phyloP scores from a whole-genome alignment of 1,140 invertebrate species.

The Drepana arcuata region DNA sequence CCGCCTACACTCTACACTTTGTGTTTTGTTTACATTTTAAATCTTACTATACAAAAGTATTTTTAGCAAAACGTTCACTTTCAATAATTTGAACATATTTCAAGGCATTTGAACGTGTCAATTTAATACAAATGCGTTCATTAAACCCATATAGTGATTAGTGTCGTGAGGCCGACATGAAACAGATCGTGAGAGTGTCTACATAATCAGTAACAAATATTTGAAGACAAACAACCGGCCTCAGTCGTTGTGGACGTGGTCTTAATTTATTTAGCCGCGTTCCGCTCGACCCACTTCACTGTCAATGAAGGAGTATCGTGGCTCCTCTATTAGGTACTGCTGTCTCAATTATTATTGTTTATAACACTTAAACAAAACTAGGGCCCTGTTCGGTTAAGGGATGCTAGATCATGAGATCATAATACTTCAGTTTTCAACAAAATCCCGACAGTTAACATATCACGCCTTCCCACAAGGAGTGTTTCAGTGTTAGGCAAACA shows the following conservation, averaged over 20 bases:
- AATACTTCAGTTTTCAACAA: too few species aligned
- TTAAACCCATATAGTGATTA: background rate
- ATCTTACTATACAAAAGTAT: slow-evolving; percentile 22
- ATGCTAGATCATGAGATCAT: too few species aligned
- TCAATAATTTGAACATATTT: background rate
- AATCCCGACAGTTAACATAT: too few species aligned
- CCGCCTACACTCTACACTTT: slow-evolving; percentile 30
- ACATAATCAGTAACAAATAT: slow-evolving; percentile 6
- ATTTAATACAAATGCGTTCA: background rate
- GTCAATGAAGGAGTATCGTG: slow-evolving; percentile 53
- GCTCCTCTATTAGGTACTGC: too few species aligned
- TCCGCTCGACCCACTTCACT: slow-evolving; percentile 51
- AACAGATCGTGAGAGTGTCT: slow-evolving; percentile 1
- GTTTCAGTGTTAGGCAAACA: too few species aligned
- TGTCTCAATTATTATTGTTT: too few species aligned
- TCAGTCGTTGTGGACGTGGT: slow-evolving; percentile 15
- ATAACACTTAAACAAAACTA: too few species aligned
- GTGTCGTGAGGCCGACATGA: background rate
- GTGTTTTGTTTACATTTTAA: slow-evolving; percentile 44
- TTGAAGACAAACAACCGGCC: slow-evolving; percentile 1
- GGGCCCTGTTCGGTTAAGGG: too few species aligned
- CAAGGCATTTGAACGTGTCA: too few species aligned
- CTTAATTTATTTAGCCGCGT: slow-evolving; percentile 57
- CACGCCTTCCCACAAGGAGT: too few species aligned
- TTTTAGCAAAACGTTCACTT: slow-evolving; percentile 27